A percentile compares a stretch with the other conserved stretches of the same genome.
Conservation (phyloP, 2,888 invertebrate species). For the Netelia inedita region DNA sequence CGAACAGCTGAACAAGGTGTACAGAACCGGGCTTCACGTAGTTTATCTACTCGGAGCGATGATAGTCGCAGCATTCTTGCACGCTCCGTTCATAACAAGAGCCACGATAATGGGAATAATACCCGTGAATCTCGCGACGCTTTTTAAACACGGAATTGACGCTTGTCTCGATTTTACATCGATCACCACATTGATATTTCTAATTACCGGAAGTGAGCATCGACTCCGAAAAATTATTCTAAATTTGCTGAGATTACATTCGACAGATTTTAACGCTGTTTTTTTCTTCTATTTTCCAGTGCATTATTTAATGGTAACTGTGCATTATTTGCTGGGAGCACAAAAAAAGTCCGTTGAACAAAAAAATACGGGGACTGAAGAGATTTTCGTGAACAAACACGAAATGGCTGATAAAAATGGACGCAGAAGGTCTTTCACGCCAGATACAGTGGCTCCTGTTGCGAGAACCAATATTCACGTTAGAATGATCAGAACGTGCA, state of each 20-base stretch:
- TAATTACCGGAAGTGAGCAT: conserved; percentile 82
- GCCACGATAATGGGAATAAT: conserved; percentile 80
- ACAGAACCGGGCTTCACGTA: conserved; percentile 77
- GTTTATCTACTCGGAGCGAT: conserved; percentile 81
- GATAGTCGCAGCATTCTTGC: conserved; percentile 82
- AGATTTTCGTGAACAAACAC: conserved; percentile 52
- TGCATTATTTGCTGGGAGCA: conserved; percentile 75
- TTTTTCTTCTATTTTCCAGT: conserved; percentile 72
- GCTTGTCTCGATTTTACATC: conserved; percentile 82
- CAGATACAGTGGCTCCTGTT: conserved; percentile 22
- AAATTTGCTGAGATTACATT: background rate
- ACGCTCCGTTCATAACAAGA: conserved; percentile 82
- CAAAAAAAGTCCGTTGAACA: conserved; percentile 27
- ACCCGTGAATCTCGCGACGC: conserved; percentile 81
- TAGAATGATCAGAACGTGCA: conserved; percentile 37
- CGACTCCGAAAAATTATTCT: conserved; percentile 8
- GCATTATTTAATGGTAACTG: conserved; percentile 79
- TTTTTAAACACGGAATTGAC: conserved; percentile 81
- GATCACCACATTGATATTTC: conserved; percentile 80
- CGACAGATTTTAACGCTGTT: conserved; percentile 9
- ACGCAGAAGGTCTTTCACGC: conserved; percentile 48
- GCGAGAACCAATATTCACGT: conserved; percentile 29
- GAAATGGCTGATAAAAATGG: conserved; percentile 58
- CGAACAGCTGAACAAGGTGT: conserved; percentile 80
- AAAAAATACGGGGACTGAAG: background rate